Evolutionary conservation across 2,797 vertebrate genomes (phyloP), one percentile per base, ranked within the genome.

Genomic region (Muraenolepis orangiensis): DNA sequence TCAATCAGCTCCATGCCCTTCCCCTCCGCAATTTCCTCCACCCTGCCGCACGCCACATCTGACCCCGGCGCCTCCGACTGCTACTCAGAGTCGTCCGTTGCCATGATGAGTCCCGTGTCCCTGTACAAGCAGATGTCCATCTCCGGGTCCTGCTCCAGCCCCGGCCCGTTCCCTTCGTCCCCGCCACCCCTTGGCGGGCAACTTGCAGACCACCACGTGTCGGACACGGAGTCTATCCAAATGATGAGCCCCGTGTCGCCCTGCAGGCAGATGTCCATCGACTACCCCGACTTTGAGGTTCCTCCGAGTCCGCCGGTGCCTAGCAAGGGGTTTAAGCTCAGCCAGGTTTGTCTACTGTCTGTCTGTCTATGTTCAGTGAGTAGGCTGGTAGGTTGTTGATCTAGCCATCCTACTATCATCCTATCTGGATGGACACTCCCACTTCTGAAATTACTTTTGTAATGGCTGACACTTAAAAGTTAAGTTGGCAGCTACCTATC

Each of bases 211-310:
- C 81, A 78, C 78, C 90, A 91, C 80, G 78, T 82, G 77, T 93
- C 93, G 5, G 93, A 94, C 86, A 89, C 86, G 0, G 94, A 95
- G 84, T 78, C 66, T 0, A 89, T 81, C 13, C 93, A 90, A 0
- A 94, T 94, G 76, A 81, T 93, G 23, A 76, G 91, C 72, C 95
- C 95, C 10, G 88, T 91, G 57, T 96, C 96, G 5, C 94, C 95
- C 0, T 93, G 96, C 90, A 92, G 92, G 78, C 97, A 95, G 86
- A 97, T 98, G 96, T 97, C 95, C 80, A 94, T 98, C 77, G 96
- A 98, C 88, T 96, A 93, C 89, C 94, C 96, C 0, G 93, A 96
- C 75, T 84, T 93, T 38, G 94, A 96, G 57, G 87, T 90, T 73
- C 87, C 91, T 36, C 86, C 90, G 77, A 93, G 90, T 78, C 91